Base-by-base conservation (phyloP, 2,113 vertebrate species). In the Pelmatolapia mariae region DNA sequence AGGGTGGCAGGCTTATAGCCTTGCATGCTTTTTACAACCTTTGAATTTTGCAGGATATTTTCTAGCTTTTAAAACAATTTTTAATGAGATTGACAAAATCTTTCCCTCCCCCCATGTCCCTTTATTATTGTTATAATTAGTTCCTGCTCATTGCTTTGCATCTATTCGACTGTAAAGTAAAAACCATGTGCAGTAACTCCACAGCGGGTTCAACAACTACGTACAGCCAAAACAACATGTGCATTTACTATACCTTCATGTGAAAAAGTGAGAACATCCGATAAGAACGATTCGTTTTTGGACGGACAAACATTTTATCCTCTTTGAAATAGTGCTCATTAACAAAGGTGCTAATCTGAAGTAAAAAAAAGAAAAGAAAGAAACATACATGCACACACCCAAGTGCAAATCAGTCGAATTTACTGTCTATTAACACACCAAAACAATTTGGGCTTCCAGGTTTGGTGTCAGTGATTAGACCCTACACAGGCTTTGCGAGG, bases 1-100 rank as follows among this genome's bases (percentile, higher is more conserved):
- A 93, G 91, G 84, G 90, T 81, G 89, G 84, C 86, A 86, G 87
- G 82, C 83, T 12, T 50, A 82, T 56, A 80, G 89, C 89, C 92
- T 89, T 22, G 92, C 91, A 93, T 93, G 91, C 91, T 94, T 94
- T 95, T 93, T 92, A 91, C 84, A 82, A 89, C 82, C 61, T 79
- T 66, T 18, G n/a, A 43, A 88, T 87, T 93, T 92, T 83, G 86
- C 87, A 87, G 82, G 73, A 90, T 36, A 81, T 90, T 95, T 94
- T 93, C 45, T 93, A 95, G 89, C 91, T 93, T 94, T 95, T 93
- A 18, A 83, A 76, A 76, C n/a, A 50, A 29, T 89, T 93, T 94
- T 86, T 83, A 89, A 93, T 83, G 31, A 87, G 6, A 81, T 57
- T 16, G 5, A 81, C 26, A 18, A 80, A 68, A 33, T 19, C 26